Base-by-base conservation (phyloP, 2,888 invertebrate genomes). In the Halictus ligatus region DNA sequence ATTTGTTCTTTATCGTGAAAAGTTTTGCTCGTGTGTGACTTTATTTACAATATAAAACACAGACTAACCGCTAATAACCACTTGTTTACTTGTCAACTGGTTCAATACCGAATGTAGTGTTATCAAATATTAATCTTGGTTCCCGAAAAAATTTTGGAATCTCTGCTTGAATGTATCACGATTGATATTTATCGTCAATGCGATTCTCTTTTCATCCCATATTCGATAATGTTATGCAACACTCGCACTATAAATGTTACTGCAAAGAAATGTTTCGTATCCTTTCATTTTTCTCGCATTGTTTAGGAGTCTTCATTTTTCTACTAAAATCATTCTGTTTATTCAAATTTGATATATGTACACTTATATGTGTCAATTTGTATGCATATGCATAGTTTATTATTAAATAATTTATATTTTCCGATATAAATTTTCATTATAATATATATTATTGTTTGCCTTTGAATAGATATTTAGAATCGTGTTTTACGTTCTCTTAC, bases 31-130 rank as follows among this genome's bases (percentile, higher is more conserved):
- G 13, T 60, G 3, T 60, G 40, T 48, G 29, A 2, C 18, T 75
- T 18, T 5, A 50, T 1, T 29, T 3, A 1, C 35, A 29, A 54
- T 13, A 0, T 50, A 35, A 60, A 74, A 74, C 46, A 60, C 7
- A 64, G 54, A 74, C 43, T 48, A 18, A 21, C 48, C 72, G 25
- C 35, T 40, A 35, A 80, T 77, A 54, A 78, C 80, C 71, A 54
- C 50, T 21, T 64, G 29, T 13, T 75, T n/a, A 54, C 50, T 54
- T 67, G 58, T 29, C n/a, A 29, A 58, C 5, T 74, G 29, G 12
- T 74, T 54, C 46, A 35, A 18, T 78, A 8, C 48, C 46, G 29
- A 80, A 75, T 29, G 58, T 58, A 58, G 3, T 58, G n/a, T 58
- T n/a, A 21, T 73, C 10, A 6, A 84, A 77, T 18, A 46, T 1